Conservation (phyloP, 2,797 vertebrate species). For the Sebastes nivosus region DNA sequence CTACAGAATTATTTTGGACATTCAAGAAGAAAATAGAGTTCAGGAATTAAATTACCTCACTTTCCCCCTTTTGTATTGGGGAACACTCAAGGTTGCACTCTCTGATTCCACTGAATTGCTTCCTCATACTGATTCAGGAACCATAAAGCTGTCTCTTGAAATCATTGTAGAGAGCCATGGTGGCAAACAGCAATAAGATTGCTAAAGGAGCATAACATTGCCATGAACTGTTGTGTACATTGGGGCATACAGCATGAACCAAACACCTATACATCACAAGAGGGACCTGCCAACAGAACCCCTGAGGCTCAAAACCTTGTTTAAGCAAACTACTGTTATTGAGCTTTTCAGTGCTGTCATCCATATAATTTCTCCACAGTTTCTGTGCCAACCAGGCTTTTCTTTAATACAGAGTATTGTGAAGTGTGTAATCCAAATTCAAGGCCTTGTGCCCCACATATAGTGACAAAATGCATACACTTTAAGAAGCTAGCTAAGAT, state of each 20-base stretch:
- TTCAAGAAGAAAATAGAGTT: background rate
- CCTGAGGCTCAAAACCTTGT: background rate
- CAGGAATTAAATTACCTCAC: slow-evolving; percentile 2
- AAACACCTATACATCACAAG: slow-evolving; percentile 21
- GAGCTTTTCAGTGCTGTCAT: slow-evolving; percentile 14
- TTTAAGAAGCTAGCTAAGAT: background rate
- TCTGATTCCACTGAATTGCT: slow-evolving; percentile 9
- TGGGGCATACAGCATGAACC: background rate
- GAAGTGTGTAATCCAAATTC: background rate
- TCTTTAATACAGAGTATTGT: background rate
- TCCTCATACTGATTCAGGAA: slow-evolving; percentile 7
- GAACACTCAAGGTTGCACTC: slow-evolving; percentile 3
- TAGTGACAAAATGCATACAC: background rate
- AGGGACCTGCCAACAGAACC: slow-evolving; percentile 9
- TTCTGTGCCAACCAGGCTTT: background rate
- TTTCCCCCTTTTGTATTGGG: background rate
- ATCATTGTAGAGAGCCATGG: slow-evolving; percentile 13
- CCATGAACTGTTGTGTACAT: slow-evolving; percentile 20
- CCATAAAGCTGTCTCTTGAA: slow-evolving; percentile 46
- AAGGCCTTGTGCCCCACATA: background rate
- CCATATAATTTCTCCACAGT: background rate
- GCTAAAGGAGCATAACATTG: slow-evolving; percentile 10
- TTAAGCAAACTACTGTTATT: slow-evolving; percentile 12
- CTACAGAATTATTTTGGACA: background rate
- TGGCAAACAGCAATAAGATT: slow-evolving; percentile 16